Evolutionary conservation across 2,113 vertebrate genomes (phyloP).

Genomic region (Gobius niger): DNA sequence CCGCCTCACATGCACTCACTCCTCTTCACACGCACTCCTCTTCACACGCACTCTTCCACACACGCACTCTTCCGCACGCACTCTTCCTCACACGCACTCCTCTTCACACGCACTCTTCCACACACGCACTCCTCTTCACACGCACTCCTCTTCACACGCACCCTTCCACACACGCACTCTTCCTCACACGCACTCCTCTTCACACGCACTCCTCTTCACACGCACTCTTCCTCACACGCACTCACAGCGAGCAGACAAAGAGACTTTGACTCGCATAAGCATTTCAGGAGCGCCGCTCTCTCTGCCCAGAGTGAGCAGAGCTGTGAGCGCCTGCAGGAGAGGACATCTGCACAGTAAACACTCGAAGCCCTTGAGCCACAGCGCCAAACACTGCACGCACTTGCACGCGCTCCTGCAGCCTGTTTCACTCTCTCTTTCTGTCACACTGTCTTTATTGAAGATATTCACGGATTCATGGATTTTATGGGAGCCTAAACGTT

Average conservation of each 20-base stretch:
- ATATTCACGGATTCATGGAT: too few relatives aligned
- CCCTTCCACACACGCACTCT: too few relatives aligned
- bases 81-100: constrained; percentile 20
- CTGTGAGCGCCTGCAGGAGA: constrained; percentile 52
- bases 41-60: constrained; percentile 12
- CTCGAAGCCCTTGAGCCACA: constrained; percentile 42
- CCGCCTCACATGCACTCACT: neutral
- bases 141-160: constrained; percentile 1
- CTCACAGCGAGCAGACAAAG: constrained; percentile 1
- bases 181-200: constrained; percentile 13
- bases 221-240: constrained; percentile 2
- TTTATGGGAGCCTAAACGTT: too few relatives aligned
- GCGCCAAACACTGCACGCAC: constrained; percentile 54
- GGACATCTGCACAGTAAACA: constrained; percentile 65
- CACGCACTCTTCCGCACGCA: too few relatives aligned
- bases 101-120: too few relatives aligned
- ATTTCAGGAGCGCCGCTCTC: constrained; percentile 20
- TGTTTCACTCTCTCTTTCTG: neutral
- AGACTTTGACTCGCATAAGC: constrained; percentile 37
- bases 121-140: too few relatives aligned
- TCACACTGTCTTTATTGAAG: neutral
- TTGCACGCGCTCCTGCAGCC: constrained; percentile 33
- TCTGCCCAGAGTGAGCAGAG: constrained; percentile 9
- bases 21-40: constrained; percentile 14
- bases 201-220: too few relatives aligned